These are phyloP conservation scores for Drosophila arizonae DNA, from an alignment of 1,140 invertebrate species.

Conservation along the genomic window DNA sequence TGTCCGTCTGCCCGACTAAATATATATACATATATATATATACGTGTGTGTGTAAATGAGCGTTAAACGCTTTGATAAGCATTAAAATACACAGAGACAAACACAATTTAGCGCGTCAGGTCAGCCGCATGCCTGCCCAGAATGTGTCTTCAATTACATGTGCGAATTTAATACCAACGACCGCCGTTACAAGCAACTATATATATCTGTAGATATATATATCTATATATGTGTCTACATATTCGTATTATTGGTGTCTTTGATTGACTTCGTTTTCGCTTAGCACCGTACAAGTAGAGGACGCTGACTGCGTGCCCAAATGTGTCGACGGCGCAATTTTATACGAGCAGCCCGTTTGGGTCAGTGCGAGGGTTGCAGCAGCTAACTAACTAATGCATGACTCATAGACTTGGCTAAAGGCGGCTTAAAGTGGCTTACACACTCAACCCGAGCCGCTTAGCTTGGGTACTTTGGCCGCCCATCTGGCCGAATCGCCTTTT, in stretches of 20 bases:
- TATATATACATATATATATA: not conserved
- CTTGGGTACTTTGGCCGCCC: not conserved
- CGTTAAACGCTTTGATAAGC: slow-evolving; percentile 31
- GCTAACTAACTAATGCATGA: not conserved
- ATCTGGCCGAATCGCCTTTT: not conserved
- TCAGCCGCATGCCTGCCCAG: slow-evolving; percentile 3
- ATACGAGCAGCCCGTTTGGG: slow-evolving; percentile 2
- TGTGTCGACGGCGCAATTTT: slow-evolving; percentile 27
- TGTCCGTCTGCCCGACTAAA: not conserved
- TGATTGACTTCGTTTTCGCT: slow-evolving; percentile 23
- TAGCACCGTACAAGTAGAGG: slow-evolving; percentile 27
- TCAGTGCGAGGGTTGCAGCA: slow-evolving; percentile 28
- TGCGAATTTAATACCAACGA: slow-evolving; percentile 3
- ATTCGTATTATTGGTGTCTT: not conserved
- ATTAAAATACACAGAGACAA: slow-evolving; percentile 17
- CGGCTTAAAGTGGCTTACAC: not conserved
- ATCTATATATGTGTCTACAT: not conserved
- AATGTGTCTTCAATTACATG: slow-evolving; percentile 3
- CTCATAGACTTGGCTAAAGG: not conserved
- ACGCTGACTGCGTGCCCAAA: slow-evolving; percentile 28
- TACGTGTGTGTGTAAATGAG: not conserved
- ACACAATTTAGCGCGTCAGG: slow-evolving; percentile 14
- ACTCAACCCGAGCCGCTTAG: not conserved
- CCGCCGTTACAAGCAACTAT: not conserved
- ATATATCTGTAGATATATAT: not conserved